phyloP scores from a whole-genome alignment of 2,797 vertebrate genomes.

The Cichlasoma orientale region DNA sequence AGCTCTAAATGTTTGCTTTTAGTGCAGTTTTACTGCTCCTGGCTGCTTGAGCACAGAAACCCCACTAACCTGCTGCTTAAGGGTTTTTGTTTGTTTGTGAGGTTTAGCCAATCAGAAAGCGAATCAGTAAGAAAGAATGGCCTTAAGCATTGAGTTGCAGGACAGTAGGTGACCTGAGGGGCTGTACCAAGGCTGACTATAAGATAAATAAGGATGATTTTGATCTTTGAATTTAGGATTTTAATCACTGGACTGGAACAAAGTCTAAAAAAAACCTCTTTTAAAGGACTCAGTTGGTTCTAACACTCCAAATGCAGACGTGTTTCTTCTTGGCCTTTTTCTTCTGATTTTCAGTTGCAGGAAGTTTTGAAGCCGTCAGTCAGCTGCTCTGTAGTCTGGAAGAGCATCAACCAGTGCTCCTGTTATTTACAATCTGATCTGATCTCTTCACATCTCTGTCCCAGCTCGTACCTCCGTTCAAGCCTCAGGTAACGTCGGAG shows the following conservation, averaged over 20 bases:
- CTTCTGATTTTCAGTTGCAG: not conserved
- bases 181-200: too few relatives aligned
- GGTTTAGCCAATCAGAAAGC: too few relatives aligned
- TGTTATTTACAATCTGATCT: not conserved
- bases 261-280: not conserved
- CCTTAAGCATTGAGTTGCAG: too few relatives aligned
- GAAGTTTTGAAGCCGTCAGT: not conserved
- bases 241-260: not conserved
- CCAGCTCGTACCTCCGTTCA: slow-evolving; percentile 95
- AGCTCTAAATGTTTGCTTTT: too few relatives aligned
- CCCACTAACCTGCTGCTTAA: too few relatives aligned
- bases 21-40: too few relatives aligned
- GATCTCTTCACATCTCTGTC: slow-evolving; percentile 5
- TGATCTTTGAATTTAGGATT: too few relatives aligned
- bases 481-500: slow-evolving; percentile 98
- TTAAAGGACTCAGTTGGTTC: not conserved
- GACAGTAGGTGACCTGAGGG: too few relatives aligned
- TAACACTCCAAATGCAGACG: not conserved
- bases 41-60: too few relatives aligned
- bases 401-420: not conserved
- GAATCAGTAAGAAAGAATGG: too few relatives aligned
- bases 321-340: not conserved
- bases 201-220: too few relatives aligned
- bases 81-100: too few relatives aligned
- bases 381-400: not conserved